Percentiles rank a stretch among this genome's conserved stretches.
These are phyloP conservation scores for Hystrix cristata DNA, from an alignment of 2,113 vertebrate species.

Conservation along the genomic window DNA sequence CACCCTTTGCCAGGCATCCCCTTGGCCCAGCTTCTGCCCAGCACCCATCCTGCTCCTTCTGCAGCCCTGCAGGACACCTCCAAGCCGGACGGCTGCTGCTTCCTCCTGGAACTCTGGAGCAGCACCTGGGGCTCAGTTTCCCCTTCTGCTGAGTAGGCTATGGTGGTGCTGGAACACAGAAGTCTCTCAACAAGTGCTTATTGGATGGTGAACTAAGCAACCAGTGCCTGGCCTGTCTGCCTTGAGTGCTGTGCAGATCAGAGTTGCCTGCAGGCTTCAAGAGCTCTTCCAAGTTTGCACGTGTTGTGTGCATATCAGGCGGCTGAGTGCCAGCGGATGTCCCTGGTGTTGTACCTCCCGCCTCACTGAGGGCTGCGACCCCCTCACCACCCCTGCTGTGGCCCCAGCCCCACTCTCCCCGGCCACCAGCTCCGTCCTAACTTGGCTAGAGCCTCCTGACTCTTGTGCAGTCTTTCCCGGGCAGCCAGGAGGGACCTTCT, in stretches of 20 bases:
- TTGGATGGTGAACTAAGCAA: not conserved
- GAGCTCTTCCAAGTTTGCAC: not conserved
- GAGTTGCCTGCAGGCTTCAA: not conserved
- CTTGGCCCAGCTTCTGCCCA: not conserved
- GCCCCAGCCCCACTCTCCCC: not conserved
- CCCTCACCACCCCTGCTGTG: not conserved
- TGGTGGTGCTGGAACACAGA: not conserved
- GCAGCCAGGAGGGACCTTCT: not conserved
- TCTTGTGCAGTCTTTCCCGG: not conserved
- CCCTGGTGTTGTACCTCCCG: rapidly evolving
- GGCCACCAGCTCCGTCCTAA: not conserved
- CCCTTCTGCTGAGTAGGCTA: not conserved
- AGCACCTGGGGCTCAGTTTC: not conserved
- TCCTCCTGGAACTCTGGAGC: not conserved
- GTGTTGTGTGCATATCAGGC: not conserved
- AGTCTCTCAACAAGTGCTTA: not conserved
- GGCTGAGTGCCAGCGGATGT: rapidly evolving
- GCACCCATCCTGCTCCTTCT: rapidly evolving
- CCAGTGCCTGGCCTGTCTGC: not conserved
- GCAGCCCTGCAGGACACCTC: not conserved
- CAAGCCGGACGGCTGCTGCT: not conserved
- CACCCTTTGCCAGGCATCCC: not conserved
- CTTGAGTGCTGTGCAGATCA: not conserved
- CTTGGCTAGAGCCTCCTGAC: not conserved
- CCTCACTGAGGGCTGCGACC: not conserved